Evolutionary conservation across 2,888 invertebrate genomes (phyloP), one percentile per base, ranked within the genome.

Genomic region (Synanthedon tipuliformis): DNA sequence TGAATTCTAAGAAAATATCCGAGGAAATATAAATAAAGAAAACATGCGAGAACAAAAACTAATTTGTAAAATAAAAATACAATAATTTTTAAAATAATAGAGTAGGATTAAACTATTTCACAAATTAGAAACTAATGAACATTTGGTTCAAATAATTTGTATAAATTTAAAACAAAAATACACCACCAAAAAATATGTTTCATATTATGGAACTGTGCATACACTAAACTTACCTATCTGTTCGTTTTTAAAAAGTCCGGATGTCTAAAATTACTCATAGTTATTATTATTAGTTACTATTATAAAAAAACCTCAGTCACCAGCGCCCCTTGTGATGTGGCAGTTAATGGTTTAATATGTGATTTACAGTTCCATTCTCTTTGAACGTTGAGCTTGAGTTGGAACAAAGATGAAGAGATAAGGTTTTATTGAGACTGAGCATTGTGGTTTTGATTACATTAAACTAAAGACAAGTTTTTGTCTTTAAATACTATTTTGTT

Each of bases 321-420:
- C 34, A 34, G 34, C 58, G 56, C 64, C 50, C 50, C 16, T 49
- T 50, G n/a, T 50, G 50, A 50, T 50, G 50, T 50, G 57, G 59
- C 61, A 66, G 61, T 50, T 12, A 34, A 18, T 13, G 12, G n/a
- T 68, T 70, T 77, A 74, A 72, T 76, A 71, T 70, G 64, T 77
- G 73, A 78, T 78, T 80, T 77, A 78, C 65, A 57, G 54, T 64
- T 55, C 49, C 15, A 49, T 49, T 49, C 16, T 49, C 15, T 49
- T 49, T 49, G 49, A 15, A 49, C 18, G 11, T 51, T 51, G 18
- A 23, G 16, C 40, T 11, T 15, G 51, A 41, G 52, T 54, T 54
- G 50, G 50, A 34, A 15, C 45, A 7, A 45, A 45, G 45, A 45
- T 45, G 45, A 45, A 45, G 45, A 45, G 34, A 34, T 34, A 34